Percentiles rank a stretch among this genome's conserved stretches.
These are phyloP conservation scores for Sardinella longiceps DNA, from an alignment of 2,797 vertebrate genomes.

Conservation along the genomic window DNA sequence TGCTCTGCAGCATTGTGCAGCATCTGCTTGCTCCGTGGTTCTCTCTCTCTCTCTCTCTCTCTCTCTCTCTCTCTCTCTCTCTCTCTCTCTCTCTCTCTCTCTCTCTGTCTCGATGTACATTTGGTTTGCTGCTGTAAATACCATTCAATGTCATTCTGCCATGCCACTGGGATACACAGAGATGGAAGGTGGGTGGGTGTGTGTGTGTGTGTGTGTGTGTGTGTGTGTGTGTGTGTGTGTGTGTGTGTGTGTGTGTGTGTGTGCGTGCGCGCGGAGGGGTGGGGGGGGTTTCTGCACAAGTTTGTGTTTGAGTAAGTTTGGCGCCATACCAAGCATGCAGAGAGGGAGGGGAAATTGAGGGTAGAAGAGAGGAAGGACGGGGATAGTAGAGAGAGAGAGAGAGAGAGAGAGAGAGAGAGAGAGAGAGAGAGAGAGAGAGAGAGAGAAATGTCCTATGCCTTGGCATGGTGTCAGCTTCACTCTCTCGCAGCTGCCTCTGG, in stretches of 20 bases:
- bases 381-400: not conserved
- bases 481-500: constrained; percentile 88
- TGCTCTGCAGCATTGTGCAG: not conserved
- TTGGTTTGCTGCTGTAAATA: not conserved
- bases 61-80: not conserved
- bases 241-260: no score
- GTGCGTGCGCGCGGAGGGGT: not conserved
- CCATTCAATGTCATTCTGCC: not conserved
- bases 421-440: constrained; percentile 45
- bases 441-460: constrained; percentile 77
- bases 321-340: constrained; percentile 83
- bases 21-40: no score
- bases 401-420: not conserved
- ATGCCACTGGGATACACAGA: not conserved
- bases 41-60: constrained; percentile 67
- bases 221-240: no score
- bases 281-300: constrained; percentile 64
- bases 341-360: constrained; percentile 59
- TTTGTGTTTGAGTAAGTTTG: constrained; percentile 78
- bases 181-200: not conserved
- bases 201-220: no score
- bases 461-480: constrained; percentile 78
- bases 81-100: constrained; percentile 67
- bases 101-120: not conserved
- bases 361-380: not conserved